These are phyloP conservation scores for Actias luna DNA, from an alignment of 2,888 invertebrate genomes.

Conservation along the genomic window DNA sequence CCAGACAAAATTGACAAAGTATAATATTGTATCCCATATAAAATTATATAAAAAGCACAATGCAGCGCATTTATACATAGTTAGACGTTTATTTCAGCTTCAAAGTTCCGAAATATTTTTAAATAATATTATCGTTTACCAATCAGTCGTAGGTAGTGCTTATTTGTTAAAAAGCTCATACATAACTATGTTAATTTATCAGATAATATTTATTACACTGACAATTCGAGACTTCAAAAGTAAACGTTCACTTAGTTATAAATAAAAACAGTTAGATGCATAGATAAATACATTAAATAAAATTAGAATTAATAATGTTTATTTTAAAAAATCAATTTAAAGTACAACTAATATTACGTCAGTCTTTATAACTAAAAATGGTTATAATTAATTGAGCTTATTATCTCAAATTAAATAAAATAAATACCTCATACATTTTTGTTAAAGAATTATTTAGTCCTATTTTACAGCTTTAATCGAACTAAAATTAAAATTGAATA, in stretches of 20 bases:
- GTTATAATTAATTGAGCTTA: constrained; percentile 1
- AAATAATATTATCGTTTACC: constrained; percentile 34
- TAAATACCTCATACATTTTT: too few species aligned
- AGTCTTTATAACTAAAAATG: constrained; percentile 2
- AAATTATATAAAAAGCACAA: constrained; percentile 31
- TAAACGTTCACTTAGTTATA: background rate
- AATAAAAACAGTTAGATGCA: background rate
- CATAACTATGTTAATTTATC: constrained; percentile 32
- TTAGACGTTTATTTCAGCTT: constrained; percentile 28
- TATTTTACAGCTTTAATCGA: too few species aligned
- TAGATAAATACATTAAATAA: background rate
- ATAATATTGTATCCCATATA: background rate
- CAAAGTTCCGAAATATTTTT: constrained; percentile 21
- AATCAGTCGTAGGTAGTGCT: constrained; percentile 54
- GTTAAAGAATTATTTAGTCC: too few species aligned
- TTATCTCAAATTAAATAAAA: background rate
- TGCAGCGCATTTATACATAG: constrained; percentile 34
- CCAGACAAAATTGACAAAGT: constrained; percentile 4
- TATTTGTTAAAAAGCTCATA: constrained; percentile 52
- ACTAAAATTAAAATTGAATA: too few species aligned
- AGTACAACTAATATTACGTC: background rate
- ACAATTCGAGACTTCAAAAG: background rate
- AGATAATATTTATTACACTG: constrained; percentile 25
- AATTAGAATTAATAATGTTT: background rate
- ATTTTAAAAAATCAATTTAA: background rate